Conservation (phyloP, 2,888 invertebrate genomes). For the Meiosimyza platycephala region DNA sequence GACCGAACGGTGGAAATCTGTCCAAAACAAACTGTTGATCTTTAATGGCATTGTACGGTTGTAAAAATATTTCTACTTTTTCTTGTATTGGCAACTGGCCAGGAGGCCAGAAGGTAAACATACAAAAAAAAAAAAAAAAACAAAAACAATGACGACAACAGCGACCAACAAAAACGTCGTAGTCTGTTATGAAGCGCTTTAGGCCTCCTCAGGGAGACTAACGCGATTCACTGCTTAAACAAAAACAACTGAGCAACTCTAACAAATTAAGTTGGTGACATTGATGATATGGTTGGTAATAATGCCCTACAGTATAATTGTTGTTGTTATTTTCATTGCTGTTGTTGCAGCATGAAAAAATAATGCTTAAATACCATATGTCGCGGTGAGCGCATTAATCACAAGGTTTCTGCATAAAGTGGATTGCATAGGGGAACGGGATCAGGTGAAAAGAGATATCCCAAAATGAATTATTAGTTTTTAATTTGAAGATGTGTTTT, state of each 20-base stretch:
- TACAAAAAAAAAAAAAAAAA: neutral
- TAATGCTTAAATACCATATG: too few species aligned
- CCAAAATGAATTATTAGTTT: too few species aligned
- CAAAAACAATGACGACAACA: too few species aligned
- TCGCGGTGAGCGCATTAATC: too few species aligned
- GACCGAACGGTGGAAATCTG: neutral
- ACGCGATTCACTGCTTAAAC: neutral
- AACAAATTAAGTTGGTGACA: constrained; percentile 43
- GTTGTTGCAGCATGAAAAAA: too few species aligned
- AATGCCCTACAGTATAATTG: neutral
- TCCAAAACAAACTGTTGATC: constrained; percentile 28
- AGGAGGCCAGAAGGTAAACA: constrained; percentile 1
- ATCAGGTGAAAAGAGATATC: too few species aligned
- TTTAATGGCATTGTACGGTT: neutral
- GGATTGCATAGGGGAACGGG: too few species aligned
- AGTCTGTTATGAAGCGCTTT: too few species aligned
- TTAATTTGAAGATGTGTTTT: too few species aligned
- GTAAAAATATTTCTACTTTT: neutral
- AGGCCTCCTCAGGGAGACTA: too few species aligned
- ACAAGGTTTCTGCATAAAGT: too few species aligned
- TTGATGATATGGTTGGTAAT: constrained; percentile 1
- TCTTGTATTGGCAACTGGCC: constrained; percentile 19
- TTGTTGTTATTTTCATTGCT: too few species aligned
- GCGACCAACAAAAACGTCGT: neutral
- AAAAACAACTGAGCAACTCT: neutral